Evolutionary conservation across 2,797 vertebrate genomes (phyloP), one percentile per base, ranked within the genome.

Genomic region (Synaphobranchus kaupii): DNA sequence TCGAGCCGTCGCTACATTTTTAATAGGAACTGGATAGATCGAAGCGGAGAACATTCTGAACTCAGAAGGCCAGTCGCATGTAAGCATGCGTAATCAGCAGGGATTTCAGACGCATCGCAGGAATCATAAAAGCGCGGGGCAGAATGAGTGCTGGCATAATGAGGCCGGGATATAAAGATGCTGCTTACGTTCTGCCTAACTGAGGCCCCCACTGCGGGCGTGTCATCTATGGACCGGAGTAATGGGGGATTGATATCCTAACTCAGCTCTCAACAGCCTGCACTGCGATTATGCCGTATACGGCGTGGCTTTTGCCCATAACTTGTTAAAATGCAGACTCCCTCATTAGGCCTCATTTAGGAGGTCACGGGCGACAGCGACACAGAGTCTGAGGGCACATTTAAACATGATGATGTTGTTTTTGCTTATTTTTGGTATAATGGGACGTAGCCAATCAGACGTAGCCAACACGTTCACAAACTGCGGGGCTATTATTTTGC

Each of bases 331-430:
- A 92, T 88, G 88, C 87, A 0, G 48, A 89, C 89, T 83, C 88
- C 89, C 89, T 47, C 8, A 8, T 47, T 47, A 39, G 12, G 31
- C 31, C 39, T 13, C 20, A 48, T 92, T 93, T 94, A 95, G 90
- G 91, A 92, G 92, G 88, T 91, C 71, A 73, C 81, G 25, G 0
- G 78, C 73, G 89, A 89, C 91, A 90, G 91, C 88, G 60, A 66
- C 88, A 87, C 92, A 88, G 87, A 87, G 88, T 87, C 88, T 89
- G 81, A 84, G 90, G 87, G 85, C 76, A 88, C 85, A 90, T 91
- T 89, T 92, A 92, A 94, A 89, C 89, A 92, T 85, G 92, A 93
- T 93, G 91, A 92, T 87, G 83, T 90, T 89, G 84, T 81, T 85
- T 88, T 87, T 86, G 89, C 86, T 89, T 86, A 87, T 84, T 89